Evolutionary conservation across 1,140 invertebrate genomes (phyloP).

Genomic region (Eumaeus atala): DNA sequence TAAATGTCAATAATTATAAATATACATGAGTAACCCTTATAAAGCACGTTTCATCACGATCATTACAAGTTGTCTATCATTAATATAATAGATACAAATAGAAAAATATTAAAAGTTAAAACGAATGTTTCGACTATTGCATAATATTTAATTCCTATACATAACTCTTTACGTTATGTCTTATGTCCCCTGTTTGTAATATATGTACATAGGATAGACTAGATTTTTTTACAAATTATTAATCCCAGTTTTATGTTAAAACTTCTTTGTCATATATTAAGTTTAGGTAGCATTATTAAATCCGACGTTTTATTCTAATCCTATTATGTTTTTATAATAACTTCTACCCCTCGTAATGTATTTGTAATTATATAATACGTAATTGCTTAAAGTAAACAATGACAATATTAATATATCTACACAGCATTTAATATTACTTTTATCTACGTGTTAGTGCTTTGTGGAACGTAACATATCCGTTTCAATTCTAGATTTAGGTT

Average conservation of each 20-base stretch:
- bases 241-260: constrained; percentile 1
- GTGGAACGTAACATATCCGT: constrained; percentile 48
- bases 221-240: constrained; percentile 51
- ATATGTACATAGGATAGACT: constrained; percentile 61
- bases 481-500: constrained; percentile 45
- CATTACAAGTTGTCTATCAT: no score
- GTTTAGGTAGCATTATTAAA: not conserved
- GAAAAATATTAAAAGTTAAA: no score
- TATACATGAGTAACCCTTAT: no score
- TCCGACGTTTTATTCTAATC: not conserved
- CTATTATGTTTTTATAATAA: constrained; percentile 8
- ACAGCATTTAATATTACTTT: constrained; percentile 58
- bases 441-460: constrained; percentile 57
- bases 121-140: no score
- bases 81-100: no score
- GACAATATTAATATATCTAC: constrained; percentile 70
- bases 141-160: constrained; percentile 3
- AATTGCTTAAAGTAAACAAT: constrained; percentile 64
- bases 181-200: constrained; percentile 39
- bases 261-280: not conserved
- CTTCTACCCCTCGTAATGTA: constrained; percentile 16
- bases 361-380: constrained; percentile 46
- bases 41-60: no score
- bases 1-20: no score
- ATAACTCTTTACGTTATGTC: not conserved